Conservation (phyloP, 2,113 vertebrate genomes). For the Sula dactylatra region DNA sequence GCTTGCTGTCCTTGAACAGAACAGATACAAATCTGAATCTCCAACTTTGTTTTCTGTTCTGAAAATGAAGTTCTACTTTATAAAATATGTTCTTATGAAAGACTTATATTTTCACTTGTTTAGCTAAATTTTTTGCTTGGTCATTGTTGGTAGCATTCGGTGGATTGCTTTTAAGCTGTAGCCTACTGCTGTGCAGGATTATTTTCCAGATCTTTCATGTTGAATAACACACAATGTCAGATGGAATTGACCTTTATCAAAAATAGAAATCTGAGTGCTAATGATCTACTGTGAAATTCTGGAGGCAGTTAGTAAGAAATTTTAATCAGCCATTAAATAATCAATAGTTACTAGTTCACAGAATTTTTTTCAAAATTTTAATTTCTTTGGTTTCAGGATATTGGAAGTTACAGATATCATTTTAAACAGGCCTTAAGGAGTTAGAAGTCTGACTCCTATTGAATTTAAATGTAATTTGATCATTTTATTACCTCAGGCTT, state of each 20-base stretch:
- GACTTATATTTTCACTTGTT: neutral
- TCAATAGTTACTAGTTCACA: neutral
- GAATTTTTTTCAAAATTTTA: neutral
- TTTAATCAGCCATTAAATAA: slow-evolving; percentile 28
- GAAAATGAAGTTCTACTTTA: neutral
- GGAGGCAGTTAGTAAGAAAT: neutral
- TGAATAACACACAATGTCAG: neutral
- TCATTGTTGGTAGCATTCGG: neutral
- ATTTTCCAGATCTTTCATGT: neutral
- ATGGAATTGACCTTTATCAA: neutral
- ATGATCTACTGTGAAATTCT: neutral
- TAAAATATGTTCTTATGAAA: neutral
- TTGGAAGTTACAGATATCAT: neutral
- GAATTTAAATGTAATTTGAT: neutral
- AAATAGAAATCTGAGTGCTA: neutral
- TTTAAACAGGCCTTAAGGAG: neutral
- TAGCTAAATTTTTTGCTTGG: neutral
- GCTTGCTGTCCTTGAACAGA: neutral
- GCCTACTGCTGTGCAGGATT: neutral
- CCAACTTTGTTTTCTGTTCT: neutral
- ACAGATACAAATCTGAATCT: neutral
- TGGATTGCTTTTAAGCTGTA: neutral
- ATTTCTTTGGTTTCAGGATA: neutral
- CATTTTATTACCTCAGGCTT: neutral
- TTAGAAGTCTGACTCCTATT: neutral